Conservation (phyloP, 2,113 vertebrate species). For the Amazona guildingii region DNA sequence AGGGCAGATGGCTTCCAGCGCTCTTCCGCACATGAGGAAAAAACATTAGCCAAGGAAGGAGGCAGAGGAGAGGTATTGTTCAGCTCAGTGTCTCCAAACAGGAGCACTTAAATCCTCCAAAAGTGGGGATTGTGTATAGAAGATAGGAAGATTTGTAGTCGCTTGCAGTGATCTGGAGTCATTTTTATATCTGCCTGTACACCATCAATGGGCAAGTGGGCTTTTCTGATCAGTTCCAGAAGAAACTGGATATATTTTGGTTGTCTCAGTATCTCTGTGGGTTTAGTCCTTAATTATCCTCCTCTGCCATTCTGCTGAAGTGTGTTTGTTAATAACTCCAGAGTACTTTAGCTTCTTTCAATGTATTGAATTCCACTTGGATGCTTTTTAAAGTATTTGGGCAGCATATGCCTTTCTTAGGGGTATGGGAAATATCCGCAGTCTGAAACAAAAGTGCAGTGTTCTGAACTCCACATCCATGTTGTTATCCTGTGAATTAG, state of each 20-base stretch:
- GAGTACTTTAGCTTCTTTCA: constrained; percentile 33
- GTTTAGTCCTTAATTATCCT: constrained; percentile 21
- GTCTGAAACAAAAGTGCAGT: constrained; percentile 24
- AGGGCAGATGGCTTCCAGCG: not conserved
- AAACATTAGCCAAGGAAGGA: not conserved
- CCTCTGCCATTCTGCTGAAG: not conserved
- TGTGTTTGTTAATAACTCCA: not conserved
- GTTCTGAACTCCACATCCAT: not conserved
- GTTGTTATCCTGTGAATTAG: not conserved
- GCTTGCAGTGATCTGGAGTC: not conserved
- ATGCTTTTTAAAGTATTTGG: constrained; percentile 14
- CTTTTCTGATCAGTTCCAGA: not conserved
- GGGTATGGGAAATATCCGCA: constrained; percentile 32
- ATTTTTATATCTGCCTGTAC: not conserved
- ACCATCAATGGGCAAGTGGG: not conserved
- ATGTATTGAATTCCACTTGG: constrained; percentile 46
- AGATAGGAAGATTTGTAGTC: not conserved
- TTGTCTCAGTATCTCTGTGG: not conserved
- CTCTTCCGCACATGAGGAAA: not conserved
- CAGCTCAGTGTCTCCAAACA: not conserved
- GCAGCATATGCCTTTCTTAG: not conserved
- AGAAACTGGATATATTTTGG: not conserved
- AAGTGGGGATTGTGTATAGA: not conserved
- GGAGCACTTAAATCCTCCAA: not conserved
- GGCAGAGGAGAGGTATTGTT: not conserved